A percentile compares a stretch with the other conserved stretches of the same genome.
Conservation (phyloP, 2,888 invertebrate species). For the Eupithecia inturbata region DNA sequence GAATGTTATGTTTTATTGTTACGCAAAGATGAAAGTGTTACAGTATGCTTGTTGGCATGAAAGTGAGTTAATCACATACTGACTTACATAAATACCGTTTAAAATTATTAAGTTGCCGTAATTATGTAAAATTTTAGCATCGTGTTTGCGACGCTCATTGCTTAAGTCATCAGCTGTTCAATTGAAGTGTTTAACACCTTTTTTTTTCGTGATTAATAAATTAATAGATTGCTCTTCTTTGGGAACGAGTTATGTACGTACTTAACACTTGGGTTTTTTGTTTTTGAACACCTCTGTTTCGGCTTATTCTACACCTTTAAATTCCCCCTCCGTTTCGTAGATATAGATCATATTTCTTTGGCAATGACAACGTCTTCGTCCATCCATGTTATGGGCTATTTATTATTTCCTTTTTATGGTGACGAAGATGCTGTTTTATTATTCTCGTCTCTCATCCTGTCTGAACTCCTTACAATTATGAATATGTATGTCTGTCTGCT, state of each 20-base stretch:
- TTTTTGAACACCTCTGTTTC: neutral
- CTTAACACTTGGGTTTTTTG: neutral
- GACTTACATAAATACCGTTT: slow-evolving; percentile 48
- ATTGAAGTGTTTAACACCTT: neutral
- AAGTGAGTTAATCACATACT: slow-evolving; percentile 75
- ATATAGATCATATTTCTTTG: neutral
- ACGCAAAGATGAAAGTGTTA: slow-evolving; percentile 70
- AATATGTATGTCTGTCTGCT: neutral
- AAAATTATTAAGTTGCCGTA: slow-evolving; percentile 44
- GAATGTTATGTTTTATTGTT: slow-evolving; percentile 52
- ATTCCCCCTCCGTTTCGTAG: neutral
- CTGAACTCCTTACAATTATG: slow-evolving; percentile 18
- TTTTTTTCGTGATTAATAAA: neutral
- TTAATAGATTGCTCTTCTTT: neutral
- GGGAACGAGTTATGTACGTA: neutral
- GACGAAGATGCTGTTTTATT: neutral
- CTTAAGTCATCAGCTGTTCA: neutral
- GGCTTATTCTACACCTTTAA: neutral
- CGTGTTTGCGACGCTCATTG: neutral
- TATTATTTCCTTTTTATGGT: neutral
- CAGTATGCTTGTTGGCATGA: slow-evolving; percentile 65
- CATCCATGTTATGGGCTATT: neutral
- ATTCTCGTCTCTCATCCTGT: neutral
- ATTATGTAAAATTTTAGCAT: slow-evolving; percentile 36
- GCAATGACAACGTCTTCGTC: neutral